These are phyloP conservation scores for Lutraria rhynchaena DNA, from an alignment of 1,140 invertebrate species.

Conservation along the genomic window DNA sequence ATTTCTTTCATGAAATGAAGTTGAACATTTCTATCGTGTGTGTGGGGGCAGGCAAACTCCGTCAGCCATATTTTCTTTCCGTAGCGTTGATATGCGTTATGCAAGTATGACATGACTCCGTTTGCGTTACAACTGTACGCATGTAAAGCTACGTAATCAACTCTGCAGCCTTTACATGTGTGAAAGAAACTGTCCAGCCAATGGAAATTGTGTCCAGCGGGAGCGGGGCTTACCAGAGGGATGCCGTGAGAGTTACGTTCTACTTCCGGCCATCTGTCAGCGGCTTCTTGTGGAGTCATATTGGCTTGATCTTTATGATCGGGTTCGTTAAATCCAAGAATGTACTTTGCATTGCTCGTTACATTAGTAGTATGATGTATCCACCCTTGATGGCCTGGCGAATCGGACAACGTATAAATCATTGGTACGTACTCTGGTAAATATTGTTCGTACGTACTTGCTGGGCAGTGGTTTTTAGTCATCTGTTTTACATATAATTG, in stretches of 20 bases:
- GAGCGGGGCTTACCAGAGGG: constrained; percentile 8
- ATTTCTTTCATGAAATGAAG: constrained; percentile 61
- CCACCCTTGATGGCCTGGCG: too few relatives aligned
- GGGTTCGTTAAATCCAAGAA: constrained; percentile 37
- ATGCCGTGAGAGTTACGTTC: constrained; percentile 1
- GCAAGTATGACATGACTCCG: constrained; percentile 59
- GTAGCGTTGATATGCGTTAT: constrained; percentile 55
- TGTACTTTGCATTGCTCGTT: neutral
- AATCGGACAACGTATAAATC: too few relatives aligned
- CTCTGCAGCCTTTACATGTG: constrained; percentile 54
- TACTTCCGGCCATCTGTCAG: constrained; percentile 18
- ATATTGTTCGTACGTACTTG: too few relatives aligned
- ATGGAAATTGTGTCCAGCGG: constrained; percentile 1
- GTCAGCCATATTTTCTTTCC: constrained; percentile 65
- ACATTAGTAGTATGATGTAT: too few relatives aligned
- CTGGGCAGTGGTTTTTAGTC: too few relatives aligned
- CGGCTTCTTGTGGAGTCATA: constrained; percentile 27
- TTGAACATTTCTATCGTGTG: constrained; percentile 30
- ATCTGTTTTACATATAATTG: too few relatives aligned
- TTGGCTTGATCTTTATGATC: constrained; percentile 16
- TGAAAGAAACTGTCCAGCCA: constrained; percentile 64
- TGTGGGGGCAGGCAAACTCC: constrained; percentile 63
- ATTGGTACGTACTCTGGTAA: too few relatives aligned
- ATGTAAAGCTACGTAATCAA: constrained; percentile 65
- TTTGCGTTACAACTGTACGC: constrained; percentile 62